Percentiles rank a stretch among this genome's conserved stretches.
phyloP scores from a whole-genome alignment of 2,888 invertebrate species.

The Lochmaea crataegi region DNA sequence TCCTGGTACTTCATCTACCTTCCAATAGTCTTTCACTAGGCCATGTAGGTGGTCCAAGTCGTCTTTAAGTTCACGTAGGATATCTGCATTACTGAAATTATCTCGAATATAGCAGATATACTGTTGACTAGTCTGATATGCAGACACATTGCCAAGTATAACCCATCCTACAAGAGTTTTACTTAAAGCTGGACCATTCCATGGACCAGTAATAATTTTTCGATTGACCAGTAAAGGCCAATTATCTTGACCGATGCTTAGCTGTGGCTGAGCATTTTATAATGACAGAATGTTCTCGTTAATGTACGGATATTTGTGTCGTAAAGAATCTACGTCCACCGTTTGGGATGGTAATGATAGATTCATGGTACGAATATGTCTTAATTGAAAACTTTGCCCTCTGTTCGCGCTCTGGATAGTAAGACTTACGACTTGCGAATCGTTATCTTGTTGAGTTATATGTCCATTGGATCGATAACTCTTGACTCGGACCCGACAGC shows the following conservation, averaged over 20 bases:
- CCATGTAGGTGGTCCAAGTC: too few species aligned
- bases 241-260: constrained; percentile 30
- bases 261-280: constrained; percentile 23
- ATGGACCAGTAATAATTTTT: constrained; percentile 18
- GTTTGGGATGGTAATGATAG: constrained; percentile 18
- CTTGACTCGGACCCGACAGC: not conserved
- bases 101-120: too few species aligned
- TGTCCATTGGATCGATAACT: not conserved
- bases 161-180: constrained; percentile 23
- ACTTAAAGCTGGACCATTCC: constrained; percentile 25
- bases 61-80: too few species aligned
- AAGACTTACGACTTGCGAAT: not conserved
- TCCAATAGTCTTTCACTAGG: too few species aligned
- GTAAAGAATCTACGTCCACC: not conserved
- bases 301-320: constrained; percentile 20
- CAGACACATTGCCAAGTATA: constrained; percentile 9
- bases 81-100: too few species aligned
- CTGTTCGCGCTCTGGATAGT: not conserved
- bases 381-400: not conserved
- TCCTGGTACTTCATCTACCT: too few species aligned
- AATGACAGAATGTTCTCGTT: constrained; percentile 18
- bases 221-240: constrained; percentile 29
- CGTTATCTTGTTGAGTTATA: not conserved
- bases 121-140: too few species aligned
- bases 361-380: not conserved